Conservation (phyloP, 2,888 invertebrate species). For the Thysanoteuthis rhombus region DNA sequence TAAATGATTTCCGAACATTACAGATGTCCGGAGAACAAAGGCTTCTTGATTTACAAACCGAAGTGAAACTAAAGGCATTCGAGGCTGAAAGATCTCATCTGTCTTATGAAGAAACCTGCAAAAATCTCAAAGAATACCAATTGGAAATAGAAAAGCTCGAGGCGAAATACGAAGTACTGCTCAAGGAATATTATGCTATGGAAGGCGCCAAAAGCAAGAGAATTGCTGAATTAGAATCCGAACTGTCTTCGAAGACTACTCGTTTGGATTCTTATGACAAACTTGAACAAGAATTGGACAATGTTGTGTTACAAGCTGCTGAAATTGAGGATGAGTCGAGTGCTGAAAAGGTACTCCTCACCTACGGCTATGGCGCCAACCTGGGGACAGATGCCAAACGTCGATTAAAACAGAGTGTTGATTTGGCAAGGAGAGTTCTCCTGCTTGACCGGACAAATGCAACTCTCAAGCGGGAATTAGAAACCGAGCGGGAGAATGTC, state of each 20-base stretch:
- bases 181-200: slow-evolving; percentile 66
- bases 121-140: slow-evolving; percentile 61
- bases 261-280: slow-evolving; percentile 65
- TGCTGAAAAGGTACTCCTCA: slow-evolving; percentile 65
- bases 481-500: slow-evolving; percentile 55
- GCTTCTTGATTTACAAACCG: slow-evolving; percentile 62
- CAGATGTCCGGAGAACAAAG: slow-evolving; percentile 59
- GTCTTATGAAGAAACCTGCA: slow-evolving; percentile 64
- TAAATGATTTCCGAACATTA: slow-evolving; percentile 62
- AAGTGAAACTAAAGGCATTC: slow-evolving; percentile 66
- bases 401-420: slow-evolving; percentile 65
- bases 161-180: slow-evolving; percentile 66
- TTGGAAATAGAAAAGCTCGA: slow-evolving; percentile 66
- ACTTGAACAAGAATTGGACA: slow-evolving; percentile 67
- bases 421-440: slow-evolving; percentile 64
- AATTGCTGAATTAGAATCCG: slow-evolving; percentile 61
- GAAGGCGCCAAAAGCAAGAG: slow-evolving; percentile 61
- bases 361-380: slow-evolving; percentile 68
- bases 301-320: slow-evolving; percentile 68
- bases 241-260: slow-evolving; percentile 56
- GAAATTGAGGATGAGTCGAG: slow-evolving; percentile 64
- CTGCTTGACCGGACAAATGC: slow-evolving; percentile 65
- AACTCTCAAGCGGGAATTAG: slow-evolving; percentile 57
- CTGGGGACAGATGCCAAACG: slow-evolving; percentile 65
- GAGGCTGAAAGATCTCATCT: slow-evolving; percentile 64